A percentile compares a stretch with the other conserved stretches of the same genome.
phyloP scores from a whole-genome alignment of 2,113 vertebrate species.

The Vimba vimba region DNA sequence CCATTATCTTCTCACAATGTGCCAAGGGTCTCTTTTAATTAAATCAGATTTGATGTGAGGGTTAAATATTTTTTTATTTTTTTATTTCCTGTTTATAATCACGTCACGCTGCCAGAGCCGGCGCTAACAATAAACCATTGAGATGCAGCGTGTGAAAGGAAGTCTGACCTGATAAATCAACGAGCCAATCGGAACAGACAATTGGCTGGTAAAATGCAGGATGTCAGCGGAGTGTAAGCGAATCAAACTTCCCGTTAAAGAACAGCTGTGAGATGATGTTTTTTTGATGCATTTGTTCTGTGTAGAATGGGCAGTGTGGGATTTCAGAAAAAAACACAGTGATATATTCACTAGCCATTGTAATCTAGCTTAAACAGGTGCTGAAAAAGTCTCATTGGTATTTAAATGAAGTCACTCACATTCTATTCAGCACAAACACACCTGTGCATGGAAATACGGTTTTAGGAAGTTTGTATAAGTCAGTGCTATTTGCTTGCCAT shows the following conservation, averaged over 20 bases:
- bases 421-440: slow-evolving; percentile 21
- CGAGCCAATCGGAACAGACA: slow-evolving; percentile 43
- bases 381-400: background rate
- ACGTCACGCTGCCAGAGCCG: slow-evolving; percentile 39
- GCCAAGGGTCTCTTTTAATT: slow-evolving; percentile 51
- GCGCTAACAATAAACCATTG: slow-evolving; percentile 51
- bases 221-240: slow-evolving; percentile 51
- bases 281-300: background rate
- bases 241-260: slow-evolving; percentile 1
- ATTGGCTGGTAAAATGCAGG: slow-evolving; percentile 53
- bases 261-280: background rate
- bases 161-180: slow-evolving; percentile 44
- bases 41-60: slow-evolving; percentile 49
- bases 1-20: slow-evolving; percentile 53
- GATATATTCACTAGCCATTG: background rate
- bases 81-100: slow-evolving; percentile 51
- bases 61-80: background rate
- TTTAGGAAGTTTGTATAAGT: slow-evolving; percentile 15
- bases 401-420: background rate
- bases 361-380: slow-evolving; percentile 10
- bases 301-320: background rate
- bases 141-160: slow-evolving; percentile 53
- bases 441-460: background rate
- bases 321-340: background rate
- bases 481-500: background rate